These are phyloP conservation scores for Amphipyra berbera DNA, from an alignment of 2,888 invertebrate genomes.

Conservation along the genomic window DNA sequence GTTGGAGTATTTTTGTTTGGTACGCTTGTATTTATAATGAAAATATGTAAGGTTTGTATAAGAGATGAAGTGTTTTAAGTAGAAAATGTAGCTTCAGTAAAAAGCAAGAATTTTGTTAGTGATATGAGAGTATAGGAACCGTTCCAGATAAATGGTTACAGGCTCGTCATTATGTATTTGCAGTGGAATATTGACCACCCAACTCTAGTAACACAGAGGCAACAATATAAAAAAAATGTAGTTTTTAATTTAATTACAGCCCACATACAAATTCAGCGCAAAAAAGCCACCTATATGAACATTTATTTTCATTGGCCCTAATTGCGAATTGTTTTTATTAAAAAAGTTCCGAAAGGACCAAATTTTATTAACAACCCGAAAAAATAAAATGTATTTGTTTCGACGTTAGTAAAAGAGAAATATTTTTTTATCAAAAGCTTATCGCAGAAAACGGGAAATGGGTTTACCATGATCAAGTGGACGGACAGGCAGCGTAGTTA, in stretches of 20 bases:
- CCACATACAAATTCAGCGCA: conserved; percentile 16
- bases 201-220: too few species aligned
- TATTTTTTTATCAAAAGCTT: conserved; percentile 38
- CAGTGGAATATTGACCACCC: too few species aligned
- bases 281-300: conserved; percentile 1
- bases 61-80: too few species aligned
- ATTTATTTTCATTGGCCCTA: conserved; percentile 21
- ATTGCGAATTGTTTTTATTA: conserved; percentile 14
- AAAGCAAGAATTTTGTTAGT: too few species aligned
- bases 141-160: too few species aligned
- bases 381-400: too few species aligned
- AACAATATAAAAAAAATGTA: not conserved
- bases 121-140: too few species aligned
- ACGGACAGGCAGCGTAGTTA: conserved; percentile 20
- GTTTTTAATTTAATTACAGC: conserved; percentile 25
- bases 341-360: conserved; percentile 1
- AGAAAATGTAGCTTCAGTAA: too few species aligned
- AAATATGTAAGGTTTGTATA: not conserved
- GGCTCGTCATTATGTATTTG: too few species aligned
- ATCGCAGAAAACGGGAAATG: conserved; percentile 45
- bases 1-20: conserved; percentile 28
- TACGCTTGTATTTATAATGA: conserved; percentile 17
- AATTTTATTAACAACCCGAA: not conserved
- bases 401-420: too few species aligned
- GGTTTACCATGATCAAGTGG: conserved; percentile 32